Base-by-base conservation (phyloP, 2,113 vertebrate genomes). In the Aphyosemion australe region DNA sequence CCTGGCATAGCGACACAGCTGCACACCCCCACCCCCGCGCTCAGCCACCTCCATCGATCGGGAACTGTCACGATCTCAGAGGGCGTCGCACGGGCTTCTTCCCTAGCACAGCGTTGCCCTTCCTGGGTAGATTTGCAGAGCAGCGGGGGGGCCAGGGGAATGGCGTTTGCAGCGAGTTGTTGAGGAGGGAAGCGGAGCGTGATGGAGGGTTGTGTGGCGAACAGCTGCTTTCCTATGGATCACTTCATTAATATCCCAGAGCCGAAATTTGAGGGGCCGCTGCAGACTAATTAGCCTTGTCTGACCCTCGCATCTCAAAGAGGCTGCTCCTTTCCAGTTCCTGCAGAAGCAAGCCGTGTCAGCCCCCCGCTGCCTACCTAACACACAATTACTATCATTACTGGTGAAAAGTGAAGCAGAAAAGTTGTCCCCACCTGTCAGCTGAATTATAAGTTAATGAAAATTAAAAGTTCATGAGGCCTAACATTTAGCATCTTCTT, bases 191-290 rank as follows among this genome's bases (percentile, higher is more conserved):
- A 52, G 51, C 19, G 46, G 64, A 47, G 46, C 13, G 48, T 11
- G 57, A 68, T 13, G 73, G 65, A 19, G 48, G 19, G 49, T 46
- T 66, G 70, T 56, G 69, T 73, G 72, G 77, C 6, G 69, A 85
- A 84, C 86, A 88, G 88, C 84, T 90, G 89, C 84, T 90, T 87
- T 89, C 82, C 80, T 83, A 67, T 88, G 83, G 90, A 91, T 86
- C 79, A 83, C 86, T 91, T 91, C 83, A 90, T 92, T 91, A 91
- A 90, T 90, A 89, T 89, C 87, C 72, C 74, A 76, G 85, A 84
- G 88, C 86, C 87, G 79, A 87, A 84, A 84, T 89, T 82, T 88
- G 86, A 88, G 88, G 87, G 84, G 86, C 84, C 51, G 74, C 82
- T 81, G 80, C 85, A 79, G 88, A 88, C 87, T 87, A 91, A 91